Evolutionary conservation across 2,797 vertebrate species (phyloP), one percentile per base, ranked within the genome.

Genomic region (Megaceryle alcyon): DNA sequence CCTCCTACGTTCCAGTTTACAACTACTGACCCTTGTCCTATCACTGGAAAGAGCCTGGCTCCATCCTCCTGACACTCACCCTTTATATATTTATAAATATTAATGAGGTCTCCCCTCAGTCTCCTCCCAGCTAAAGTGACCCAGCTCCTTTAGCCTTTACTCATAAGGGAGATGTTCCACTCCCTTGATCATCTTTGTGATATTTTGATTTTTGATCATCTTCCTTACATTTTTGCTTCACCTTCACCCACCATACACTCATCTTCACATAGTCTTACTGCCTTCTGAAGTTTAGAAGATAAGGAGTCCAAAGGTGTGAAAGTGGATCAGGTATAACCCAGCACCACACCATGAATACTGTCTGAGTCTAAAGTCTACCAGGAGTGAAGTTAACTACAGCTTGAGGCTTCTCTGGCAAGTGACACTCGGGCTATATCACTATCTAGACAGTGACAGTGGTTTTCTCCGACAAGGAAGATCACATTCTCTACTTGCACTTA

Each of bases 341-440:
- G 26, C 35, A 20, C 10, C 11, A 0, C 1, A 54, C 28, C 69
- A 5, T 2, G 15, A 41, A 13, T 0, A 12, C 33, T 65, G 21
- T 4, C 65, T 1, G 16, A 51, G 31, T 1, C 21, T 4, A n/a
- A 83, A 59, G 31, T 10, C 28, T 51, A 59, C 48, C 35, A 39
- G 7, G 0, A 43, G 6, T 0, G 12, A 0, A 0, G 3, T 1
- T 28, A 86, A n/a, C 8, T 2, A 9, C 9, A 51, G 63, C 39
- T 66, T 5, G 22, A 53, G 54, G 39, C 43, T 82, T 28, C 63
- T 12, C 51, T 39, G 66, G 51, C 51, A 63, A 79, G 18, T 1
- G 2, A 31, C 46, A 59, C 14, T n/a, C 28, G 10, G 0, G 0
- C 26, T n/a, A n/a, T n/a, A n/a, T n/a, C n/a, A n/a, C n/a, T n/a